Base-by-base conservation (phyloP, 2,113 vertebrate species). In the Emydura subglobosa region DNA sequence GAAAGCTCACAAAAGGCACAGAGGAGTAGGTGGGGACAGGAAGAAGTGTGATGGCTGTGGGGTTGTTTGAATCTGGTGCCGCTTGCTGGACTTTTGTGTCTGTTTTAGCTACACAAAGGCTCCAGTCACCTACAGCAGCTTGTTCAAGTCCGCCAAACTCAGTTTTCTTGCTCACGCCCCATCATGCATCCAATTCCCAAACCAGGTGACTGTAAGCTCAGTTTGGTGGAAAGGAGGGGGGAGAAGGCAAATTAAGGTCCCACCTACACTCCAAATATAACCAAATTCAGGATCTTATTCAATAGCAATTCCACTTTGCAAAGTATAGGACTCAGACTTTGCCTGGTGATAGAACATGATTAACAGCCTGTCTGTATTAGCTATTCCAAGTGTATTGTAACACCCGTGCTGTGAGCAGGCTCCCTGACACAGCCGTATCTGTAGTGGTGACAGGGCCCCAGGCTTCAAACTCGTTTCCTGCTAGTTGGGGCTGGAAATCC, bases 61-160 rank as follows among this genome's bases (percentile, higher is more conserved):
- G 76, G 13, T n/a, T 7, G 10, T n/a, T 4, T 0, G 0, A 82
- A 31, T 21, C 31, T 3, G 68, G 10, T 0, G 0, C 31, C 61
- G n/a, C 22, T 27, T 17, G 7, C 34, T 39, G 44, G 55, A 83
- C 0, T 0, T 78, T 44, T 44, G 6, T 47, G 25, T 22, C 74
- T 78, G 39, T 47, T 44, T 27, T 78, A 47, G 74, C 42, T 29
- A 16, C 44, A 47, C 11, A 78, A 25, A 47, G 21, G 8, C 5
- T 29, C 25, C 25, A 59, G 65, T 12, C 24, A 72, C 31, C 50
- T 12, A 31, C 24, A 86, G 14, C 68, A 34, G 44, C 47, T 49
- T 22, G 14, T 74, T 29, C 49, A 44, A 78, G 51, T 29, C 85
- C 59, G 29, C 39, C 31, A 79, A 16, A 78, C 19, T n/a, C 5